Conservation (phyloP, 2,888 invertebrate genomes). For the Phorcus lineatus region DNA sequence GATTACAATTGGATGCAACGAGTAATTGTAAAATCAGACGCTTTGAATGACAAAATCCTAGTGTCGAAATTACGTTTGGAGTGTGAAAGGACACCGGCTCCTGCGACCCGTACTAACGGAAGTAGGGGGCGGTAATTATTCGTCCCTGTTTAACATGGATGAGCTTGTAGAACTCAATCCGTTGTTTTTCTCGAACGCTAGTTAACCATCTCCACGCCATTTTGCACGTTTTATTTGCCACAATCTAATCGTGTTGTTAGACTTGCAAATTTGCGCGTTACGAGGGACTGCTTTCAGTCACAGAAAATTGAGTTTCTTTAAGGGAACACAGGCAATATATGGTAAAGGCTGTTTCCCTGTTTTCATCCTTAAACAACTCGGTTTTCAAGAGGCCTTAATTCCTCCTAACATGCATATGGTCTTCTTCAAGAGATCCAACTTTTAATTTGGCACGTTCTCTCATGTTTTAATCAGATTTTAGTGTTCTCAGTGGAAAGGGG, state of each 20-base stretch:
- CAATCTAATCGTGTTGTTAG: slow-evolving; percentile 12
- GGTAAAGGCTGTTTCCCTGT: not conserved
- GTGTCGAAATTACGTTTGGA: not conserved
- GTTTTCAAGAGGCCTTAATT: slow-evolving; percentile 13
- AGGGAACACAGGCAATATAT: not conserved
- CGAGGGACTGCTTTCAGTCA: not conserved
- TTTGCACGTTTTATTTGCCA: slow-evolving; percentile 6
- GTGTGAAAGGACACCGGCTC: not conserved
- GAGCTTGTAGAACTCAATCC: not conserved
- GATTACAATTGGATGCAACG: not conserved
- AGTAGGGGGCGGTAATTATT: slow-evolving; percentile 1
- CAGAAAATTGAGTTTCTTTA: slow-evolving; percentile 16
- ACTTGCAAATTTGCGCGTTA: slow-evolving; percentile 1
- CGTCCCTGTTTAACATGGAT: slow-evolving; percentile 2
- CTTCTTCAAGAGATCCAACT: slow-evolving; percentile 12
- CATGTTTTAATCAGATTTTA: slow-evolving; percentile 21
- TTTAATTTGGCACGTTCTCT: slow-evolving; percentile 23
- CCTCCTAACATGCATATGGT: slow-evolving; percentile 10
- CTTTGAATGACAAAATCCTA: not conserved
- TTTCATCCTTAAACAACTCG: slow-evolving; percentile 1
- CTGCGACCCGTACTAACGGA: not conserved
- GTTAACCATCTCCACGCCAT: slow-evolving; percentile 9
- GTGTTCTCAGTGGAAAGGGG: slow-evolving; percentile 1
- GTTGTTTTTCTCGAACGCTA: not conserved
- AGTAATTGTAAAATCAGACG: not conserved